Base-by-base conservation (phyloP, 2,888 invertebrate species). In the Phanerotoma sp. region DNA sequence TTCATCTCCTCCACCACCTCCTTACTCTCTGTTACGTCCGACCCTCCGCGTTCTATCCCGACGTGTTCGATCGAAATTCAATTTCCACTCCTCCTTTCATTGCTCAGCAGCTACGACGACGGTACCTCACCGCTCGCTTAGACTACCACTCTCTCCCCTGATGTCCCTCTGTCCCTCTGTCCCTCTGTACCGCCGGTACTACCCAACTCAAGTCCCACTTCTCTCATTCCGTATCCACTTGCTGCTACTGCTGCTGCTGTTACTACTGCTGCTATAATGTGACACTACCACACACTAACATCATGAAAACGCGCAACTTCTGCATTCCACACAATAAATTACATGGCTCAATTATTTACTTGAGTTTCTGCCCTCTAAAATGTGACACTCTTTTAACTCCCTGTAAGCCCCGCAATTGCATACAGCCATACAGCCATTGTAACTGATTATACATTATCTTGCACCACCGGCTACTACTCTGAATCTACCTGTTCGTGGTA, bases 61-160 rank as follows among this genome's bases (percentile, higher is more conserved):
- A 67, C 66, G 70, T 73, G 70, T 74, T 74, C 74, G 74, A 74
- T 74, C 74, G 74, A 74, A 74, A 74, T 74, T 74, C 74, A 74
- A 74, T 74, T 74, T 74, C 74, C 74, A 74, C 72, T 72, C 64
- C 62, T 69, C 67, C 62, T 61, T 63, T 64, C 67, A 62, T 63
- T 61, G 57, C 60, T 64, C 65, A 56, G 54, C 52, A 53, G 57
- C 59, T 45, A 54, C 57, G 50, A 58, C 54, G 51, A 57, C 54
- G 56, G 32, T 22, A 54, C 51, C 52, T 56, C 60, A 54, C 49
- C 45, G 42, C 45, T 51, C 51, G 3, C 47, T 15, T 35, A 32
- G 22, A 37, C 44, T 11, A 38, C 45, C 33, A 15, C 51, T 40
- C 44, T 7, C 63, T 58, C 62, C 49, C 61, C 55, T 52, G 49